Evolutionary conservation across 53 echinoderm and acorn worm species (phyloP), one percentile per base, ranked within the genome.

Genomic region (Temnopleurus reevesii): DNA sequence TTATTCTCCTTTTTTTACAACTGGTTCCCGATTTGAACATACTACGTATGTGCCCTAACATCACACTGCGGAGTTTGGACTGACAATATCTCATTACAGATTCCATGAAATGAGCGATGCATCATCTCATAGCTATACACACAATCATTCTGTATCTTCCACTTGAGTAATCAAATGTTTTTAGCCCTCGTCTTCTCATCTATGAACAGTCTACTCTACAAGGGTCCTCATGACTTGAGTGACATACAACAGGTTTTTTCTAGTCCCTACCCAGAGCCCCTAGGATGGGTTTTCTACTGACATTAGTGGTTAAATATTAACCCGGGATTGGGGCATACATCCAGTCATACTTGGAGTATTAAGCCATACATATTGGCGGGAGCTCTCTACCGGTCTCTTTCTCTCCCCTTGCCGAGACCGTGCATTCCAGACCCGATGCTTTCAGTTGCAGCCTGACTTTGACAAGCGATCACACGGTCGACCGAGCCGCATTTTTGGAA

Each of bases 301-400:
- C 55, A 83, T 83, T 53, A 55, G 35, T 54, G 83, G 83, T 36
- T 83, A 83, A 83, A 83, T 55, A 83, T 83, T 83, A 83, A 83
- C 83, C 56, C 30, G 79, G 79, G 79, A 29, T 27, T 29, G 79
- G 79, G 49, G 79, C 79, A 47, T 46, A 79, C 79, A 79, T 25
- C 28, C 49, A 79, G 79, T 79, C 79, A 79, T 55, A 83, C 49
- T 36, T 83, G 83, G 83, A 55, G 54, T 83, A 83, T 83, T 83
- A 83, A 83, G 57, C 83, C 83, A 55, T 83, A 55, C 83, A 83
- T 83, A 55, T 83, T 12, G 28, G 80, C 4, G 80, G 9, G 46
- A 47, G 46, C 51, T 51, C 31, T 47, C 80, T 41, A 17, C 29
- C 30, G 4, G 47, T 26, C 60, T 13, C 80, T 27, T 30, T 29